Evolutionary conservation across 2,113 vertebrate species (phyloP).

Genomic region (Physeter macrocephalus): DNA sequence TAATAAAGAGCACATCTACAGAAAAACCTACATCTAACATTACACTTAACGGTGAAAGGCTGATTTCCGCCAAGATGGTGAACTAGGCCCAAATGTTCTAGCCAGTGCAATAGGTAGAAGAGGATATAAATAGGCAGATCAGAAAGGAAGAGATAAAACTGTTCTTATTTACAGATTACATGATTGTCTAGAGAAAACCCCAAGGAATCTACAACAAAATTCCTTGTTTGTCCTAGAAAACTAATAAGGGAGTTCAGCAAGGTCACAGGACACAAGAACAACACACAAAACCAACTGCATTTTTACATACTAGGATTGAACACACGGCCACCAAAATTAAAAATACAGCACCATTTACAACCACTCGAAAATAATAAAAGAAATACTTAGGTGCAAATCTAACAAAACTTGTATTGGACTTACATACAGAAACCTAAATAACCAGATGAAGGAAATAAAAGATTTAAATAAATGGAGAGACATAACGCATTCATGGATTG

Average conservation of each 20-base stretch:
- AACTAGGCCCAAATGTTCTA: neutral
- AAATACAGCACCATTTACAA: neutral
- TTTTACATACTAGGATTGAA: neutral
- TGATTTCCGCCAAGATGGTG: neutral
- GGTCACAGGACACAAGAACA: neutral
- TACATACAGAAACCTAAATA: neutral
- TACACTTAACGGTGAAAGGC: neutral
- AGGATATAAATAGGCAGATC: neutral
- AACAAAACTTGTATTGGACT: neutral
- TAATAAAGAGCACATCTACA: neutral
- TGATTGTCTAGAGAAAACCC: neutral
- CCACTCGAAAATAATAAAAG: neutral
- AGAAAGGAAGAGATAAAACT: neutral
- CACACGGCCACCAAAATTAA: neutral
- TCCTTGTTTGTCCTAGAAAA: neutral
- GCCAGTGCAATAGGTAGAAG: neutral
- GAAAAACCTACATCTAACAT: neutral
- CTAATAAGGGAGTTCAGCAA: neutral
- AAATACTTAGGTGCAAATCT: neutral
- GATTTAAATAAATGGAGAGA: neutral
- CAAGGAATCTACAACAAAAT: neutral
- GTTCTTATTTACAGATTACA: neutral
- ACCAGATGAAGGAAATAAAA: neutral
- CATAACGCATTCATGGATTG: neutral
- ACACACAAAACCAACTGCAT: neutral